Evolutionary conservation across 2,113 vertebrate species (phyloP).

Genomic region (Mustelus asterias): DNA sequence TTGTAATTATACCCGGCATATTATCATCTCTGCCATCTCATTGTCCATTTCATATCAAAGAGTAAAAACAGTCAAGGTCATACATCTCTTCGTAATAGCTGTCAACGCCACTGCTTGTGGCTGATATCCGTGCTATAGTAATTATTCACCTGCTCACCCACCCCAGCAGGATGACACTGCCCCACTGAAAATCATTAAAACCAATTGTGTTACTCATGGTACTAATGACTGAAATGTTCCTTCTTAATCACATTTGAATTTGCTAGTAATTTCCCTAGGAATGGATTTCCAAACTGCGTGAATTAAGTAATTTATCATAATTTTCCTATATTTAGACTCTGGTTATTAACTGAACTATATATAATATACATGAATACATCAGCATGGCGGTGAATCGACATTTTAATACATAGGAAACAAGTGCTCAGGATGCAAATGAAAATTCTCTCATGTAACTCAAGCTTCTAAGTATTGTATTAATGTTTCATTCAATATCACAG

Average conservation of each 20-base stretch:
- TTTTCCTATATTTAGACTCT: background rate
- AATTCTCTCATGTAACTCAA: background rate
- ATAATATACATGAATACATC: background rate
- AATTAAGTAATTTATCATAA: constrained; percentile 28
- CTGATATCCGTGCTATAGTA: background rate
- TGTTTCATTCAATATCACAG: background rate
- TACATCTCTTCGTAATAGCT: background rate
- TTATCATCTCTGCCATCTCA: background rate
- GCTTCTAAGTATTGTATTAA: background rate
- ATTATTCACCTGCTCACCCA: background rate
- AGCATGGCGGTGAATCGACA: background rate
- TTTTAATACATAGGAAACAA: background rate
- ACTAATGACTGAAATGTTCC: constrained; percentile 30
- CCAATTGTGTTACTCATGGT: background rate
- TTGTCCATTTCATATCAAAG: background rate
- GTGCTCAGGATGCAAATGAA: background rate
- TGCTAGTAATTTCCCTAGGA: background rate
- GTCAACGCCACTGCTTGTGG: background rate
- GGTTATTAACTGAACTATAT: background rate
- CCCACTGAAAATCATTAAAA: constrained; percentile 31
- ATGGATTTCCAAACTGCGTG: background rate
- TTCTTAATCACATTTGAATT: constrained; percentile 28
- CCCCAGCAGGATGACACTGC: background rate
- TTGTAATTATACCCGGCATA: background rate
- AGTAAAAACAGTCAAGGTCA: background rate